Evolutionary conservation across 2,113 vertebrate species (phyloP), one percentile per base, ranked within the genome.

Genomic region (Setophaga petechia): DNA sequence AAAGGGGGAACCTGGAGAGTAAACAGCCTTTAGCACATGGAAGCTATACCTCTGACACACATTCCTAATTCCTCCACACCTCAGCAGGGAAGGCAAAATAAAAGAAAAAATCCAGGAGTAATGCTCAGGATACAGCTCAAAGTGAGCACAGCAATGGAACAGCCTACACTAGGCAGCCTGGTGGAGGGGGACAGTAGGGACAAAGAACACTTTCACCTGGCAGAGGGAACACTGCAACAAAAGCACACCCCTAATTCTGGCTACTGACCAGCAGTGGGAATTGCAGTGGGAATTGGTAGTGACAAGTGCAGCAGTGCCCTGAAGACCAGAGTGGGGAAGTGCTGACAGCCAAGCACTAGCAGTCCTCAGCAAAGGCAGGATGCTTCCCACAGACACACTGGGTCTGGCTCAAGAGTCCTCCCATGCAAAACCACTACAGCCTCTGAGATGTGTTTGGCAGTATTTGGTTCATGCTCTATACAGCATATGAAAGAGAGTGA

Each of bases 1-100:
- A 92, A 95, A 95, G 52, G 47, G 28, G 87, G 39, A 93, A 54
- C 30, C 68, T 73, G 73, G 54, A 87, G 58, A 91, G 72, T 51
- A 95, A 96, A 91, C 55, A 71, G 37, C 62, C 82, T 65, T 87
- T 22, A 83, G 55, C 49, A 75, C 61, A 75, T 61, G 63, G 6
- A 82, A 62, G 13, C 49, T 65, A 25, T 31, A 75, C 14, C 44
- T 93, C 69, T 59, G 67, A 93, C 49, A 84, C 51, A 90, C 62
- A 81, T 62, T 74, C 69, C 68, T 59, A 82, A 54, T 80, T 58
- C 77, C 51, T 63, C 25, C 55, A 51, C 31, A 65, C 5, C 19
- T 79, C 81, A 63, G 20, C 0, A 0, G 6, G 35, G 3, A 57
- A 20, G 22, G 28, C 0, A 2, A 74, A 75, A 76, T 17, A 52